phyloP scores from a whole-genome alignment of 1,140 invertebrate species.

The Patella vulgata region DNA sequence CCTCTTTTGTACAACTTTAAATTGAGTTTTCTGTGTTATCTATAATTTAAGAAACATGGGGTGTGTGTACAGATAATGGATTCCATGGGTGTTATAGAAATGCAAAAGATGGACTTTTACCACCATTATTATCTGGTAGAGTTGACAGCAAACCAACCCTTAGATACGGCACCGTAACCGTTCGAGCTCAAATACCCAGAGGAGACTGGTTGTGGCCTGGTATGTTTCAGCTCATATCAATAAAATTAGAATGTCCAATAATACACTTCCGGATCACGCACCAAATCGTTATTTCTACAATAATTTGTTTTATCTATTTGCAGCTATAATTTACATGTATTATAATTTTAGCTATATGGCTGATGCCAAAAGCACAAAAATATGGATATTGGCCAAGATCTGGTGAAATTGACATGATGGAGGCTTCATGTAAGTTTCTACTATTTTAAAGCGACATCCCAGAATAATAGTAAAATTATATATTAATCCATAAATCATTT shows the following conservation, averaged over 20 bases:
- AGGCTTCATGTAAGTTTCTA: slow-evolving; percentile 49
- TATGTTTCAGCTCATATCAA: slow-evolving; percentile 58
- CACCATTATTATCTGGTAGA: slow-evolving; percentile 71
- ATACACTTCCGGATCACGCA: no score
- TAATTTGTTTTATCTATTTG: no score
- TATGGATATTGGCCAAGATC: slow-evolving; percentile 60
- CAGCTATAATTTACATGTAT: no score
- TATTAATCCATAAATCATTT: no score
- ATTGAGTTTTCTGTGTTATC: no score
- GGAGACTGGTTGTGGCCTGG: slow-evolving; percentile 84
- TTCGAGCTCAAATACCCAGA: slow-evolving; percentile 77
- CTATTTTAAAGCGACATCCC: no score
- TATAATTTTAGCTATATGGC: slow-evolving; percentile 41
- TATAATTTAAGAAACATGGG: slow-evolving; percentile 37
- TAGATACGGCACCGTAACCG: slow-evolving; percentile 77
- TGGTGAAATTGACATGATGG: slow-evolving; percentile 65
- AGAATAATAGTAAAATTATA: no score
- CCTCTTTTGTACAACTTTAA: no score
- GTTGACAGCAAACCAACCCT: slow-evolving; percentile 76
- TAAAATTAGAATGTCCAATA: no score
- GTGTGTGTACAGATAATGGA: slow-evolving; percentile 37
- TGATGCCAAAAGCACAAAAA: slow-evolving; percentile 46
- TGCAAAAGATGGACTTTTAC: slow-evolving; percentile 28
- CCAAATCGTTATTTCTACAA: no score
- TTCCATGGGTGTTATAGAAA: slow-evolving; percentile 42